phyloP scores from a whole-genome alignment of 1,140 invertebrate genomes.

The Musca domestica region DNA sequence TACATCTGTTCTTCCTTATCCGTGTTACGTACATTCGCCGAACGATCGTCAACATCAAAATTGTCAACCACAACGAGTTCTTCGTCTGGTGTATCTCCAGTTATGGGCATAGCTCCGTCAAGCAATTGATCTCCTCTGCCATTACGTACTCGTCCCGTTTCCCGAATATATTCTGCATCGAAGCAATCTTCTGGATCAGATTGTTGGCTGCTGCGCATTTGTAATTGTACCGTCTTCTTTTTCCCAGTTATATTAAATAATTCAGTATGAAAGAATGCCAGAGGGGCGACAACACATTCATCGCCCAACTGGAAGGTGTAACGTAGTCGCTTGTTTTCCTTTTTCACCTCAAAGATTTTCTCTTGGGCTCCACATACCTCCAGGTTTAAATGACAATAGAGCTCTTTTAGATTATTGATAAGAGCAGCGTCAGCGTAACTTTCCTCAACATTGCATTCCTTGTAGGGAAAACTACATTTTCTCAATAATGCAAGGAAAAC shows the following conservation, averaged over 20 bases:
- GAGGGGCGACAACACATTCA: slow-evolving; percentile 87
- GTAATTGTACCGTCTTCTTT: slow-evolving; percentile 60
- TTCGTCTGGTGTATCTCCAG: slow-evolving; percentile 61
- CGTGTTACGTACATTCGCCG: slow-evolving; percentile 29
- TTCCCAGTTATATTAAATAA: slow-evolving; percentile 79
- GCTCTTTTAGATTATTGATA: slow-evolving; percentile 82
- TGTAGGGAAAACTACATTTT: slow-evolving; percentile 86
- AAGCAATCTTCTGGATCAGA: slow-evolving; percentile 91
- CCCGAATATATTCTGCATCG: slow-evolving; percentile 86
- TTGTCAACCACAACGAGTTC: slow-evolving; percentile 79
- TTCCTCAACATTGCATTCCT: slow-evolving; percentile 66
- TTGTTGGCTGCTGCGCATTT: slow-evolving; percentile 70
- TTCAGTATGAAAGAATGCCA: slow-evolving; percentile 87
- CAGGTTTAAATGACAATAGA: slow-evolving; percentile 87
- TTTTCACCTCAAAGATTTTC: slow-evolving; percentile 47
- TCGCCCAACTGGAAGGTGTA: slow-evolving; percentile 86
- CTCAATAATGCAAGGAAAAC: slow-evolving; percentile 82
- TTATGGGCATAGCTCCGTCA: slow-evolving; percentile 53
- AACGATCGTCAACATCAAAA: slow-evolving; percentile 56
- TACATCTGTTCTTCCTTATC: slow-evolving; percentile 65
- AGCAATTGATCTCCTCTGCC: slow-evolving; percentile 59
- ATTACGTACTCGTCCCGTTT: slow-evolving; percentile 69
- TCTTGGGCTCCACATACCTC: slow-evolving; percentile 51
- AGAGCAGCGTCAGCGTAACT: slow-evolving; percentile 72
- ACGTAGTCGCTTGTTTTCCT: slow-evolving; percentile 56